Evolutionary conservation across 1,140 invertebrate species (phyloP).

Genomic region (Panagrolaimus sp.): DNA sequence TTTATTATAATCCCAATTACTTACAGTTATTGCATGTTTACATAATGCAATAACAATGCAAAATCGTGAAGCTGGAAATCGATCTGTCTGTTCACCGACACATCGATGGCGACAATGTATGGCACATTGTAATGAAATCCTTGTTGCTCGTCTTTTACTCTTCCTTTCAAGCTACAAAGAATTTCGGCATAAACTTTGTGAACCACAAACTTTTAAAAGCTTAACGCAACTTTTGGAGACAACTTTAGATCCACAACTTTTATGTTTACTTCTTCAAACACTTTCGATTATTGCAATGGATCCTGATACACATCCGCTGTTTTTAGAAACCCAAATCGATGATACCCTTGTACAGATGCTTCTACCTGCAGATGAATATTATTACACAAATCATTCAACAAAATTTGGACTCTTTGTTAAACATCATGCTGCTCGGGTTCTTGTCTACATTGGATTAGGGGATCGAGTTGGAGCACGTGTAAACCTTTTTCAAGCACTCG

Average conservation of each 20-base stretch:
- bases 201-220: conserved; percentile 47
- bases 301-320: conserved; percentile 62
- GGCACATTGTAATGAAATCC: conserved; percentile 68
- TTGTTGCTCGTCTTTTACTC: conserved; percentile 65
- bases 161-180: conserved; percentile 63
- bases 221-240: conserved; percentile 52
- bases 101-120: conserved; percentile 66
- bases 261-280: conserved; percentile 68
- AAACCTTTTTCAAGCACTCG: conserved; percentile 62
- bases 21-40: conserved; percentile 65
- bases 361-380: conserved; percentile 71
- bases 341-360: conserved; percentile 68
- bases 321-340: conserved; percentile 66
- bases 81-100: conserved; percentile 47
- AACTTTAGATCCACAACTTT: conserved; percentile 63
- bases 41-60: conserved; percentile 70
- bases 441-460: conserved; percentile 66
- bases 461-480: conserved; percentile 63
- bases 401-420: conserved; percentile 70
- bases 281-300: conserved; percentile 66
- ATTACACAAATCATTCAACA: conserved; percentile 71
- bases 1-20: background rate
- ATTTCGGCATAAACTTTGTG: conserved; percentile 46
- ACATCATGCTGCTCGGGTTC: conserved; percentile 68
- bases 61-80: conserved; percentile 65